A percentile compares a stretch with the other conserved stretches of the same genome.
phyloP scores from a whole-genome alignment of 2,888 invertebrate genomes.

The Cephus rjabovi region DNA sequence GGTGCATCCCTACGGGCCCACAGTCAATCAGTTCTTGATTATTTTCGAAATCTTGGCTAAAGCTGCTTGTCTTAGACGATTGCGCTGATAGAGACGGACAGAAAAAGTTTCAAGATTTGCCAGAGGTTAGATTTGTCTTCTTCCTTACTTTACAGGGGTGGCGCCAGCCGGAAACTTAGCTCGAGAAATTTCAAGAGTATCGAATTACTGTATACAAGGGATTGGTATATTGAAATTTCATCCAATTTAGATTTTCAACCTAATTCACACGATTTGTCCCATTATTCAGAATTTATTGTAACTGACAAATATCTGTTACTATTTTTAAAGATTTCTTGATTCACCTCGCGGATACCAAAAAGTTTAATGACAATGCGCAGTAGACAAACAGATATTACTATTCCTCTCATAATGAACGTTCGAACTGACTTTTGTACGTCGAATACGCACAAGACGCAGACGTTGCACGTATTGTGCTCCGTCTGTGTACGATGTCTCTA shows the following conservation, averaged over 20 bases:
- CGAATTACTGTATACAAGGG: not conserved
- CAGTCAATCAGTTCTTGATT: constrained; percentile 67
- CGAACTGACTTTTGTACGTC: not conserved
- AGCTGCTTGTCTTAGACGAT: constrained; percentile 67
- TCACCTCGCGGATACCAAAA: not conserved
- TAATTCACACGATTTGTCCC: not conserved
- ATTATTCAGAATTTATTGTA: not conserved
- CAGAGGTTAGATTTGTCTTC: constrained; percentile 2
- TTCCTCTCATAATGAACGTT: not conserved
- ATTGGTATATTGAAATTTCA: not conserved
- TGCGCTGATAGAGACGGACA: constrained; percentile 66
- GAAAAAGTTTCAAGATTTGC: constrained; percentile 53
- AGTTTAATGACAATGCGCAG: not conserved
- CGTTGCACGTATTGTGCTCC: not conserved
- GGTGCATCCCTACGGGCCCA: constrained; percentile 91
- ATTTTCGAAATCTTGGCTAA: constrained; percentile 66
- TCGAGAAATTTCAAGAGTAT: not conserved
- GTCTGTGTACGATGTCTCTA: not conserved
- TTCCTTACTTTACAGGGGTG: constrained; percentile 2
- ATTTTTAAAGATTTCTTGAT: not conserved
- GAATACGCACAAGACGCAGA: not conserved
- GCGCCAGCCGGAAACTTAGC: not conserved
- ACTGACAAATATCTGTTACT: not conserved
- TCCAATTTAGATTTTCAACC: not conserved
- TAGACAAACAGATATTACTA: not conserved